A percentile compares a stretch with the other conserved stretches of the same genome.
Evolutionary conservation across 2,888 invertebrate species (phyloP).

Genomic region (Alloplasta piceator): DNA sequence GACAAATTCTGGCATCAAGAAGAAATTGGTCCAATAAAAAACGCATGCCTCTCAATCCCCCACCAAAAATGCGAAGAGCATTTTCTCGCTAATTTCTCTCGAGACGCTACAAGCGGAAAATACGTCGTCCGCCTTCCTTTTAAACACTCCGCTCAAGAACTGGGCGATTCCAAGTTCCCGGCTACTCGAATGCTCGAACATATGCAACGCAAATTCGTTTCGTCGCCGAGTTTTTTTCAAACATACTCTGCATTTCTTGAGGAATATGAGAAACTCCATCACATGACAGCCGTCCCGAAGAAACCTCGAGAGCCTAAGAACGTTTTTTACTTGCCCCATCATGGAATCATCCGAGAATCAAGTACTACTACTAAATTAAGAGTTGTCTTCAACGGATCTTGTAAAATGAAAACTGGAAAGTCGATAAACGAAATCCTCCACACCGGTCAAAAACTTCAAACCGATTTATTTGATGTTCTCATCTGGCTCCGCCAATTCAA

Average conservation of each 20-base stretch:
- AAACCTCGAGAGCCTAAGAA: neutral
- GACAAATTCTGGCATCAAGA: slow-evolving; percentile 34
- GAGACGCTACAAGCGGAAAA: slow-evolving; percentile 2
- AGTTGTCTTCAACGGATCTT: too few relatives aligned
- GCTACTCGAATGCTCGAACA: slow-evolving; percentile 1
- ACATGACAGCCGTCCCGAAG: neutral
- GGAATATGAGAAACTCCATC: slow-evolving; percentile 10
- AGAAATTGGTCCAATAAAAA: slow-evolving; percentile 2
- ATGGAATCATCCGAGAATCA: neutral
- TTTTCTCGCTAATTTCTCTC: neutral
- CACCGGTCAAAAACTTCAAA: too few relatives aligned
- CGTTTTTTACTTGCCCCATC: slow-evolving; percentile 15
- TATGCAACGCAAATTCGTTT: neutral
- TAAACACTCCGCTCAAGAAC: neutral
- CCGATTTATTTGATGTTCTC: too few relatives aligned
- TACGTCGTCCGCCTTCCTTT: slow-evolving; percentile 25
- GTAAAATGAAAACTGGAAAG: too few relatives aligned
- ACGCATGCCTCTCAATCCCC: neutral
- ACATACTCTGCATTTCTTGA: slow-evolving; percentile 1
- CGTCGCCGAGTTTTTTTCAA: neutral
- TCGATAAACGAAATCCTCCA: too few relatives aligned
- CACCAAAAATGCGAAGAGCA: slow-evolving; percentile 28
- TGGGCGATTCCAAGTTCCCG: neutral
- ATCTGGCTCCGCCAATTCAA: too few relatives aligned
- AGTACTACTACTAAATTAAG: too few relatives aligned